Evolutionary conservation across 1,140 invertebrate species (phyloP), one percentile per base, ranked within the genome.

Genomic region (Drosophila subpulchrella): DNA sequence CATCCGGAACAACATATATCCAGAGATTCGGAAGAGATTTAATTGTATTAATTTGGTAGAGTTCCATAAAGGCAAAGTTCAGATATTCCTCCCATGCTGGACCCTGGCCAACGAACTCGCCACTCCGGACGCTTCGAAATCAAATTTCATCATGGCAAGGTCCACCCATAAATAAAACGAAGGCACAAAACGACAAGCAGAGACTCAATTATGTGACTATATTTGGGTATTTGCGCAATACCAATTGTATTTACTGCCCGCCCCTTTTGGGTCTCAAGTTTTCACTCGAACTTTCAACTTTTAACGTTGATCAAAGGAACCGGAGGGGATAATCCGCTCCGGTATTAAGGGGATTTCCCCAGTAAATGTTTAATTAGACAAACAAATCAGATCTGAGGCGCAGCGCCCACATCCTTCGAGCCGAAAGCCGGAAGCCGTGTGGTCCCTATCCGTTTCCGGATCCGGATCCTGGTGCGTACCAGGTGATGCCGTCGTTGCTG

Each of bases 361-460:
- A 44, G 32, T 47, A 46, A 48, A 46, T 62, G 12, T 62, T 60
- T 62, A 67, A 67, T 62, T 67, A 67, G 46, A 63, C 44, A 63
- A 67, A 67, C 57, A 62, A 59, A 63, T 44, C 20, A 38, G 44
- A 36, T 60, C 44, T 8, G 24, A n/a, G 7, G 47, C 24, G 13
- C 24, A 30, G 24, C 27, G 2, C 12, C 30, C 42, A 30, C 56
- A 58, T 13, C 39, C 56, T 30, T 2, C 39, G 41, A 38, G 10
- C n/a, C 47, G 66, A 62, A 67, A 38, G 46, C 32, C 66, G 6
- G 4, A 27, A 39, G n/a, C 61, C 8, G 8, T 32, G 6, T 5
- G 27, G 27, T n/a, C 34, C 15, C 4, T 0, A 15, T 34, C 44
- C 34, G 2, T 3, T 34, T 30, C 6, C 15, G 15, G n/a, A 10